Base-by-base conservation (phyloP, 2,888 invertebrate species). In the Melipona bicolor region DNA sequence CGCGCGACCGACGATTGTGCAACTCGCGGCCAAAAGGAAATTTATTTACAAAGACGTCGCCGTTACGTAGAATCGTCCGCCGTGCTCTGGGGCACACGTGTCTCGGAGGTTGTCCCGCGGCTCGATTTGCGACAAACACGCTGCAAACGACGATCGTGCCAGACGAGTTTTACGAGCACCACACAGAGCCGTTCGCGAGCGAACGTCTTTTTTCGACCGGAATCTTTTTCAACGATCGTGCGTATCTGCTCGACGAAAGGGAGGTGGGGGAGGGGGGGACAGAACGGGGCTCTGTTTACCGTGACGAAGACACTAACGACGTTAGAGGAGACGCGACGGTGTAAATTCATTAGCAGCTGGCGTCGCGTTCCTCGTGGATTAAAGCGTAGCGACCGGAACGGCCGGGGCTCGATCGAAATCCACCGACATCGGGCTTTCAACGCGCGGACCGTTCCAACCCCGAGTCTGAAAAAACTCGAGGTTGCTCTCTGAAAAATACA, bases 51-150 rank as follows among this genome's bases (percentile, higher is more conserved):
- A 54, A 24, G 4, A 15, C 4, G 9, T 61, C 27, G 27, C 15
- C 19, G 32, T 71, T 43, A 24, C 54, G 50, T 11, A 24, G 50
- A 52, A 70, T 50, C 59, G 32, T 19, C 24, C 15, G 4, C 2
- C 2, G 27, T 32, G 4, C 21, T 43, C 43, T 24, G 49, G 43
- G 2, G n/a, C 65, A 27, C 80, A 43, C 59, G 43, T 54, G 59
- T 43, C 15, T 17, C 49, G 15, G 9, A 27, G 50, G 59, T 80
- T 54, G 36, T 32, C 32, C 62, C 70, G 78, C 75, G 78, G 84
- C 74, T 87, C 79, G 76, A 84, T 87, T 89, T 64, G 72, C 80
- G 50, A 62, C 77, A 81, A 87, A 85, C 79, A 87, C 79, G 76
- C 77, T 70, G 69, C 9, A 19, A 24, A 62, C 65, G 78, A 80